Conservation (phyloP, 2,888 invertebrate species). For the Sminthurinus aureus region DNA sequence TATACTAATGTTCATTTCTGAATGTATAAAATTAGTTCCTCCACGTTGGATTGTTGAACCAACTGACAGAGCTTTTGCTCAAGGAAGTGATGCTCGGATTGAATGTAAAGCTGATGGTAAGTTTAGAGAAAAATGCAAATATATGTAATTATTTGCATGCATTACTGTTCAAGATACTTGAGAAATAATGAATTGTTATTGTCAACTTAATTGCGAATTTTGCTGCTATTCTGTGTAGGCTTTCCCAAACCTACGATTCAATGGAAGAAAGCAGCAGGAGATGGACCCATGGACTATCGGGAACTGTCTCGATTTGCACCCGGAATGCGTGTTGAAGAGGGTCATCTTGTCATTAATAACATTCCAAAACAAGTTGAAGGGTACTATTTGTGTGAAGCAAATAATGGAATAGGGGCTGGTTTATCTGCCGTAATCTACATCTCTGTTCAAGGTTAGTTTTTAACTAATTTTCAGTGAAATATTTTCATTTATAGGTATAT, state of each 20-base stretch:
- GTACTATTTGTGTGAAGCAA: conserved; percentile 94
- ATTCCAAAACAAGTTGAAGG: conserved; percentile 89
- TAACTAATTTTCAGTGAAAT: background rate
- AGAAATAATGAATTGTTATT: too few relatives aligned
- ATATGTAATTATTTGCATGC: too few relatives aligned
- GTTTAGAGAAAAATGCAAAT: too few relatives aligned
- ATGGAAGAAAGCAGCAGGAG: conserved; percentile 95
- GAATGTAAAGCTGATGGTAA: conserved; percentile 93
- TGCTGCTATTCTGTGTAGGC: background rate
- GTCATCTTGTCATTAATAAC: conserved; percentile 86
- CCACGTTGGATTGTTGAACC: conserved; percentile 96
- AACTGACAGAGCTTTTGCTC: conserved; percentile 93
- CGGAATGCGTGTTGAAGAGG: conserved; percentile 92
- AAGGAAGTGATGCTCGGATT: conserved; percentile 91
- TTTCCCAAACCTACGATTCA: conserved; percentile 68
- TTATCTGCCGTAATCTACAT: conserved; percentile 92
- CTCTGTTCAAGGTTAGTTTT: conserved; percentile 82
- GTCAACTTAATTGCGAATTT: too few relatives aligned
- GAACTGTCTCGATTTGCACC: conserved; percentile 90
- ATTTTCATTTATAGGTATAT: too few relatives aligned
- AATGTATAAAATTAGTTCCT: conserved; percentile 72
- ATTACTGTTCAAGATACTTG: too few relatives aligned
- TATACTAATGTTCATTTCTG: conserved; percentile 48
- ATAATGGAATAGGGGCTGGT: conserved; percentile 94
- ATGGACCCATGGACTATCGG: conserved; percentile 91